These are phyloP conservation scores for Panzeria rudis DNA, from an alignment of 2,888 invertebrate species.

Conservation along the genomic window DNA sequence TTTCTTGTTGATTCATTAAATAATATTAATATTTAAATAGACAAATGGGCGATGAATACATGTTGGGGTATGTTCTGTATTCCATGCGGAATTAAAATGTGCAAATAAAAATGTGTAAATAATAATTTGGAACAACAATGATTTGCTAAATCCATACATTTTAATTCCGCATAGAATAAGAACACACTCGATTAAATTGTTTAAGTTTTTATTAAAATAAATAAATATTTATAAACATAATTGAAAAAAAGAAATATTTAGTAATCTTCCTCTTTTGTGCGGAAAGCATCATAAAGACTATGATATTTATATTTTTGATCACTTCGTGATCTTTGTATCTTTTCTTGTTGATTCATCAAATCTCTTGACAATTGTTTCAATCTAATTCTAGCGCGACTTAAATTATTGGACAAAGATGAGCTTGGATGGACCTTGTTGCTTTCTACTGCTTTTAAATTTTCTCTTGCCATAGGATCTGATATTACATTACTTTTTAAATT, in stretches of 20 bases:
- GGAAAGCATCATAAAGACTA: conserved; percentile 44
- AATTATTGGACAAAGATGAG: background rate
- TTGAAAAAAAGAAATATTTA: background rate
- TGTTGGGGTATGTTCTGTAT: too few relatives aligned
- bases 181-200: background rate
- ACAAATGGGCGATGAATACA: too few relatives aligned
- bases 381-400: background rate
- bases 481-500: conserved; percentile 26
- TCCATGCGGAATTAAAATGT: too few relatives aligned
- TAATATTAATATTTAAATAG: background rate
- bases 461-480: background rate
- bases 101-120: too few relatives aligned
- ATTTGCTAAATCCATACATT: too few relatives aligned
- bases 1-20: background rate
- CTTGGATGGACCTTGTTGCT: background rate
- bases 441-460: conserved; percentile 4
- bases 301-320: conserved; percentile 32
- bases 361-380: background rate
- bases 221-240: background rate
- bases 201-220: conserved; percentile 17
- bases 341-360: background rate
- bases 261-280: conserved; percentile 8
- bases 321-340: background rate
- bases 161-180: too few relatives aligned
- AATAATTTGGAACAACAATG: too few relatives aligned